phyloP scores from a whole-genome alignment of 1,140 invertebrate genomes.

The Lycorma delicatula region DNA sequence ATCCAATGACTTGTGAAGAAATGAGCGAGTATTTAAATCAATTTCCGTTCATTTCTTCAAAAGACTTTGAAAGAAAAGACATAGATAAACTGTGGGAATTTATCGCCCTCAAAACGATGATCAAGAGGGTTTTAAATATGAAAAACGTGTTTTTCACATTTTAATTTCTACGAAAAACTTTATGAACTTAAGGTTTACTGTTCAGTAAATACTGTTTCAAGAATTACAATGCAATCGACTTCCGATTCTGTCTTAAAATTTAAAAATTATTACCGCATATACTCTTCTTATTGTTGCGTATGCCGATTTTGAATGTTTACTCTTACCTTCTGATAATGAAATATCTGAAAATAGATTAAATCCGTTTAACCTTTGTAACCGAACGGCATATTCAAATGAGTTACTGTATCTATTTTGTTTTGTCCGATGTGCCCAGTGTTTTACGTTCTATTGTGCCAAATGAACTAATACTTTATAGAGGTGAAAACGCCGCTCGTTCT shows the following conservation, averaged over 20 bases:
- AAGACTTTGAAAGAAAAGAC: too few relatives aligned
- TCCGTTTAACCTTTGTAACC: not conserved
- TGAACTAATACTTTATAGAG: not conserved
- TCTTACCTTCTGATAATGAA: not conserved
- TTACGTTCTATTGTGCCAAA: not conserved
- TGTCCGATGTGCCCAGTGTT: not conserved
- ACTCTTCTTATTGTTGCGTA: not conserved
- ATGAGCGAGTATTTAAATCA: too few relatives aligned
- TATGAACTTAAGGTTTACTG: not conserved
- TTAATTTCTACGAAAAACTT: not conserved
- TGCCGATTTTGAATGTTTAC: conserved; percentile 6
- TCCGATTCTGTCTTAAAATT: not conserved
- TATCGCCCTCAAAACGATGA: too few relatives aligned
- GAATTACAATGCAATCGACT: not conserved
- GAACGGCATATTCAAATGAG: not conserved
- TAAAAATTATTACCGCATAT: not conserved
- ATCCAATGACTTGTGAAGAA: too few relatives aligned
- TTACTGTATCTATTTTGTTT: not conserved
- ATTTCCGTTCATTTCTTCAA: too few relatives aligned
- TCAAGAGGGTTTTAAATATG: too few relatives aligned
- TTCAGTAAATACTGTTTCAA: not conserved
- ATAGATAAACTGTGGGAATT: too few relatives aligned
- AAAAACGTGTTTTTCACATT: not conserved
- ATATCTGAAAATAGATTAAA: not conserved
- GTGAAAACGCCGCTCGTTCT: not conserved